Evolutionary conservation across 2,797 vertebrate species (phyloP).

Genomic region (Oryzias sinensis): DNA sequence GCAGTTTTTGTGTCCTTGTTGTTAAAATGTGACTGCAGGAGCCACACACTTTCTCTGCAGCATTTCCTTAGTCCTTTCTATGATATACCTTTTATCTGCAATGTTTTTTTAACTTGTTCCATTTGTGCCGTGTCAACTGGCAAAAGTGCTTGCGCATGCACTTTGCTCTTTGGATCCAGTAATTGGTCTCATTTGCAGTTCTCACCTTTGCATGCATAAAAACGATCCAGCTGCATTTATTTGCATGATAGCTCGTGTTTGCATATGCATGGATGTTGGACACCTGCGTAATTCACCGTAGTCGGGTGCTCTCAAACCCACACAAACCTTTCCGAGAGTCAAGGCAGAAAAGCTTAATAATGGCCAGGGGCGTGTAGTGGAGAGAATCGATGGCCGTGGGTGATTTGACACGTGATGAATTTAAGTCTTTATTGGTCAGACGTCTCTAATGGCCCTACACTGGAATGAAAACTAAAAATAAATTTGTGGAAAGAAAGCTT

Average conservation of each 20-base stretch:
- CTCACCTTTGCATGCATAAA: constrained; percentile 5
- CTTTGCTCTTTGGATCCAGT: background rate
- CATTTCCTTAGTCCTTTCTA: too few relatives aligned
- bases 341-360: constrained; percentile 47
- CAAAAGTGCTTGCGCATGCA: background rate
- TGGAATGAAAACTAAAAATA: constrained; percentile 70
- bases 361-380: constrained; percentile 35
- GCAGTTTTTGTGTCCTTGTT: too few relatives aligned
- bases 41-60: too few relatives aligned
- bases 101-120: too few relatives aligned
- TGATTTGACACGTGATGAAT: constrained; percentile 64
- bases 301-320: constrained; percentile 15
- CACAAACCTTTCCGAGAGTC: constrained; percentile 31
- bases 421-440: constrained; percentile 68
- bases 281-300: constrained; percentile 12
- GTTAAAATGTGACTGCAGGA: too few relatives aligned
- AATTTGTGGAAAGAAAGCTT: constrained; percentile 64
- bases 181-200: constrained; percentile 12
- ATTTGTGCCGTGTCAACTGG: too few relatives aligned
- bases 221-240: background rate
- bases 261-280: constrained; percentile 1
- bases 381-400: constrained; percentile 60
- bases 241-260: constrained; percentile 22
- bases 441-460: constrained; percentile 62
- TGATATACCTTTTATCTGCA: too few relatives aligned